Percentiles rank a stretch among this genome's conserved stretches.
Conservation (phyloP, 2,888 invertebrate species). For the Caenorhabditis virilis region DNA sequence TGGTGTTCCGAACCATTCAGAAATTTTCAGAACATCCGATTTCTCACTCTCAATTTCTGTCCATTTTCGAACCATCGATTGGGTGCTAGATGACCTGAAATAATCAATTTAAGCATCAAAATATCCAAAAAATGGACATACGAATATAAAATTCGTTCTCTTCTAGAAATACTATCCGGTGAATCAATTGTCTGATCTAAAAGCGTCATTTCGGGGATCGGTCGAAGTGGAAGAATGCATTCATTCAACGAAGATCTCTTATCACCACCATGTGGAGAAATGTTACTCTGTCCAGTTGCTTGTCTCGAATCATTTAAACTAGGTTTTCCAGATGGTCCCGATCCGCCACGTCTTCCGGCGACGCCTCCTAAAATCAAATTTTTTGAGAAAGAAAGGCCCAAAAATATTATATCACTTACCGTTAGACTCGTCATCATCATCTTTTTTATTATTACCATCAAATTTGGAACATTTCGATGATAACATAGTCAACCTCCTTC, state of each 20-base stretch:
- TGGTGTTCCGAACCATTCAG: conserved; percentile 40
- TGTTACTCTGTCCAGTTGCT: too few species aligned
- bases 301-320: too few species aligned
- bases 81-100: conserved; percentile 9
- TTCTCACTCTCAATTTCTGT: conserved; percentile 26
- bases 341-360: too few species aligned
- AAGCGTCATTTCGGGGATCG: conserved; percentile 56
- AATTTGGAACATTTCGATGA: conserved; percentile 35
- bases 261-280: too few species aligned
- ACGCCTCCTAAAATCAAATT: too few species aligned
- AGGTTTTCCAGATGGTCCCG: too few species aligned
- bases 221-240: conserved; percentile 23
- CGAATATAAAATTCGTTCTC: conserved; percentile 25
- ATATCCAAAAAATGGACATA: too few species aligned
- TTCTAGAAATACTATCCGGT: conserved; percentile 7
- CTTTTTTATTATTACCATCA: conserved; percentile 24
- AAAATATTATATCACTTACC: too few species aligned
- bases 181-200: conserved; percentile 41
- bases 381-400: too few species aligned
- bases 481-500: conserved; percentile 53
- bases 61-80: conserved; percentile 32
- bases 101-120: too few species aligned
- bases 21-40: conserved; percentile 3
- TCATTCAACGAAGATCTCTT: conserved; percentile 24
- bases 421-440: conserved; percentile 33